Evolutionary conservation across 2,797 vertebrate species (phyloP), one percentile per base, ranked within the genome.

Genomic region (Sebastes itinus): DNA sequence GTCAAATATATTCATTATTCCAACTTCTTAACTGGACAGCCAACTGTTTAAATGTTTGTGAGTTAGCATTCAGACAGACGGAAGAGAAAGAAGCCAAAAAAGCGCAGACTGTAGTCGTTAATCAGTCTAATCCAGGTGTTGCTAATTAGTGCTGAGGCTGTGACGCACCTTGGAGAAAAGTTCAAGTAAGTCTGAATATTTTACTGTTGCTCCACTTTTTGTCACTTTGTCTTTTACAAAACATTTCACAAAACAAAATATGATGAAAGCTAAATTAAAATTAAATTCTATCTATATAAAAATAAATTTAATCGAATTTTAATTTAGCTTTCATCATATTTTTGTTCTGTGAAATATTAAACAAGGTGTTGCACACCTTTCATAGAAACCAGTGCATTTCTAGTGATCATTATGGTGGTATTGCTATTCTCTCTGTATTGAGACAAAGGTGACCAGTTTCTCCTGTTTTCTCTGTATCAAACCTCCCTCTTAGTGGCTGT

Each of bases 121-220:
- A 81, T 71, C 6, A 72, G 66, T 58, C 5, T 12, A 0, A 18
- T 18, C 8, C 87, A 85, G 89, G 73, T 87, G 89, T 70, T 35
- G 30, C 49, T 81, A 28, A 88, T 90, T 30, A 68, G 60, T 2
- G 27, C 6, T 1, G 20, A 52, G 18, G 30, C 33, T 5, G 76
- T n/a, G 59, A 30, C 49, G 8, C 42, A 35, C 7, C 16, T 33
- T 6, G 2, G 4, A 4, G 20, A 22, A 11, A 68, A 54, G 88
- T 46, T 18, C 42, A 46, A 7, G 42, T 86, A 80, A 80, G 85
- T 77, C 12, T 52, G 2, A 30, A 11, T 20, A 0, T 6, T 65
- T 63, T 14, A 13, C 56, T 27, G 20, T 23, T 56, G 8, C 4
- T 30, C 1, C 7, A 56, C 22, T 7, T n/a, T 30, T 16, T 20